A percentile compares a stretch with the other conserved stretches of the same genome.
These are phyloP conservation scores for Brachionus manjavacas DNA, from an alignment of 1,140 invertebrate genomes.

Conservation along the genomic window DNA sequence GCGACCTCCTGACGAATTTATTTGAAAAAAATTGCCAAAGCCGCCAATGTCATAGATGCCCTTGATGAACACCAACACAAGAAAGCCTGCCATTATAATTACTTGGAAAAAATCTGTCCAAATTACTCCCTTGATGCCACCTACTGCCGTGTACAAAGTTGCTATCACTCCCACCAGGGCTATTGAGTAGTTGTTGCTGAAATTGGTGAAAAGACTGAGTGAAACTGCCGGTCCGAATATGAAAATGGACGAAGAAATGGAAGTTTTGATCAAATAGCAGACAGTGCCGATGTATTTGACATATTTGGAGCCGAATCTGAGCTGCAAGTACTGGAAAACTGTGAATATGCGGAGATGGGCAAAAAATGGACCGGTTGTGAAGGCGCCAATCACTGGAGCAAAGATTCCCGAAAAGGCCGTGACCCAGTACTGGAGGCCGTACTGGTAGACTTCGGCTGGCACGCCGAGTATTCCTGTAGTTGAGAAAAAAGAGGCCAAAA, in stretches of 20 bases:
- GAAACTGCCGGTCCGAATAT: neutral
- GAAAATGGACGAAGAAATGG: neutral
- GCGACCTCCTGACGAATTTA: slow-evolving; percentile 29
- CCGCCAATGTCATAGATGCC: slow-evolving; percentile 43
- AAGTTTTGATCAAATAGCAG: neutral
- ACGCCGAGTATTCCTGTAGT: neutral
- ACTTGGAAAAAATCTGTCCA: slow-evolving; percentile 66
- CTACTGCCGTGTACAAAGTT: slow-evolving; percentile 39
- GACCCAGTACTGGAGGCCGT: slow-evolving; percentile 46
- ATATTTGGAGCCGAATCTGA: neutral
- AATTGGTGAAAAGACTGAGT: neutral
- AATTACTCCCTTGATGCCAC: slow-evolving; percentile 83
- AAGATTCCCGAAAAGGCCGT: slow-evolving; percentile 65
- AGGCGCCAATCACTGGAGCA: neutral
- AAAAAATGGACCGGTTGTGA: neutral
- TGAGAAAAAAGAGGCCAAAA: neutral
- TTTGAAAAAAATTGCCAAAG: slow-evolving; percentile 43
- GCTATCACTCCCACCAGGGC: slow-evolving; percentile 44
- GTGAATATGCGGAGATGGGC: neutral
- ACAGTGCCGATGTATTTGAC: slow-evolving; percentile 4
- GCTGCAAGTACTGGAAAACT: neutral
- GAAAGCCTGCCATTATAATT: slow-evolving; percentile 42
- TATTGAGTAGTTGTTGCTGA: neutral
- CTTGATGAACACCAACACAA: slow-evolving; percentile 43
- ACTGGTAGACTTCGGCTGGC: neutral